A percentile compares a stretch with the other conserved stretches of the same genome.
These are phyloP conservation scores for Troides oblongomaculatus DNA, from an alignment of 2,888 invertebrate species.

Conservation along the genomic window DNA sequence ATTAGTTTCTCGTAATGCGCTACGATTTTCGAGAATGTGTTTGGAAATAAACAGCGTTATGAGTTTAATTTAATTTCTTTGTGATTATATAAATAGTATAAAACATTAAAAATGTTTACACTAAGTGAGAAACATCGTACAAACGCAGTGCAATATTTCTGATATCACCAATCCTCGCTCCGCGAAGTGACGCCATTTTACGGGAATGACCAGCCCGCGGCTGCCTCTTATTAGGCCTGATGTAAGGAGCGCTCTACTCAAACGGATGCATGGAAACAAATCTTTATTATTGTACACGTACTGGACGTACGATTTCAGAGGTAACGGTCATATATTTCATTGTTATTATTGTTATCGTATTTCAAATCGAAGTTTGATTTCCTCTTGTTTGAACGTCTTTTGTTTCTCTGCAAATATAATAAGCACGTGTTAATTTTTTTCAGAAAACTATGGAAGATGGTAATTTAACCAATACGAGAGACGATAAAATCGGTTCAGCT, in stretches of 20 bases:
- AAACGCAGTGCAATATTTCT: conserved; percentile 58
- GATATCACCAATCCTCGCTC: conserved; percentile 74
- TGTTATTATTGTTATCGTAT: conserved; percentile 57
- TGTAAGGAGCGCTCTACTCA: conserved; percentile 71
- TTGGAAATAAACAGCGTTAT: conserved; percentile 73
- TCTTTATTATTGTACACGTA: conserved; percentile 74
- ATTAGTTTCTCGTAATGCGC: conserved; percentile 75
- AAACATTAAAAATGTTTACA: conserved; percentile 59
- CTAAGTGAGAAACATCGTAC: conserved; percentile 52
- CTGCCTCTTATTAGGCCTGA: conserved; percentile 75
- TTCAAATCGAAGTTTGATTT: conserved; percentile 65
- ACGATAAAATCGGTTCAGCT: conserved; percentile 63
- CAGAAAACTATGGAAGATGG: conserved; percentile 81
- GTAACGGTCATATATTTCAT: conserved; percentile 51
- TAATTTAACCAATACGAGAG: conserved; percentile 69
- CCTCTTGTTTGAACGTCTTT: conserved; percentile 74
- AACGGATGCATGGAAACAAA: conserved; percentile 77
- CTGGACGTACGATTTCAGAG: conserved; percentile 79
- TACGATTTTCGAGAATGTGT: conserved; percentile 70
- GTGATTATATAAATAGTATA: conserved; percentile 47
- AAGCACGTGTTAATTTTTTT: conserved; percentile 68
- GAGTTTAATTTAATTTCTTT: conserved; percentile 53
- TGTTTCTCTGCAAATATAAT: conserved; percentile 65
- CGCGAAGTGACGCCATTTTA: conserved; percentile 80
- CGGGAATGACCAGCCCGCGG: conserved; percentile 80